phyloP scores from a whole-genome alignment of 2,797 vertebrate genomes.

The Pteronotus mesoamericanus region DNA sequence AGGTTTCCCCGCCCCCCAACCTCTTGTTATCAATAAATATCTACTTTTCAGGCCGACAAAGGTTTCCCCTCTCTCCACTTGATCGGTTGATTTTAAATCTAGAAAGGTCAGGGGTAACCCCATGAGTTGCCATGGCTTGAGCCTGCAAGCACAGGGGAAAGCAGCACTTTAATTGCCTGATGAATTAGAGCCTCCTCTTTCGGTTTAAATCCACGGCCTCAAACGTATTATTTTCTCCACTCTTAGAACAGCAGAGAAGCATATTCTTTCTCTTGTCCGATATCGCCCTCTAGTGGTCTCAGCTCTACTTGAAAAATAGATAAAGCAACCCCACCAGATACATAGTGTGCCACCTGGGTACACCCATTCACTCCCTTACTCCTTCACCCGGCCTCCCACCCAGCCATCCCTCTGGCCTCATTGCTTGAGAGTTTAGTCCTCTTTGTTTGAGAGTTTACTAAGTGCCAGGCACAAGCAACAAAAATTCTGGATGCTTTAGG shows the following conservation, averaged over 20 bases:
- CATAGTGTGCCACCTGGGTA: accelerated
- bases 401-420: neutral
- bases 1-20: neutral
- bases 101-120: neutral
- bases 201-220: slow-evolving; percentile 2
- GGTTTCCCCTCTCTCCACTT: neutral
- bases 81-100: slow-evolving; percentile 20
- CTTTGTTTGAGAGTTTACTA: too few species aligned
- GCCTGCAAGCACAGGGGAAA: neutral
- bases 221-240: neutral
- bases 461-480: neutral
- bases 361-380: too few species aligned
- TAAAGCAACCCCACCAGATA: neutral
- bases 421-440: too few species aligned
- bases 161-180: slow-evolving; percentile 11
- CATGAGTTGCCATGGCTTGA: neutral
- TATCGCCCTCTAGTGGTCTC: slow-evolving; percentile 79
- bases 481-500: neutral
- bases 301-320: neutral
- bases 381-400: too few species aligned
- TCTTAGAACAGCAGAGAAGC: accelerated
- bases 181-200: slow-evolving; percentile 20
- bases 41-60: neutral
- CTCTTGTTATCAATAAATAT: slow-evolving; percentile 24
- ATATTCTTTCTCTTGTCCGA: slow-evolving; percentile 63